phyloP scores from a whole-genome alignment of 2,888 invertebrate genomes.

The Phyllotreta striolata region DNA sequence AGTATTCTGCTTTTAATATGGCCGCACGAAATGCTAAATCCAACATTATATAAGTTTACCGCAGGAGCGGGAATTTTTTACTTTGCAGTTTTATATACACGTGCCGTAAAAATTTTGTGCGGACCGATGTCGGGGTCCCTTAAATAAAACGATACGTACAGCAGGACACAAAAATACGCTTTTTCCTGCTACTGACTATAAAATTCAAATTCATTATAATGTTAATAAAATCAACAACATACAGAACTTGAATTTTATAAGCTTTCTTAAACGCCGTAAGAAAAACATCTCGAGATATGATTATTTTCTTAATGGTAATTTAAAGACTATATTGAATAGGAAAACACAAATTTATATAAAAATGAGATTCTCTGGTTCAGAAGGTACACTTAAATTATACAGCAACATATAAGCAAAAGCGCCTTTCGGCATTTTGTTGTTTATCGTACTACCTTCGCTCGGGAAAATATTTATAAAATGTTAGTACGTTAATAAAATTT shows the following conservation, averaged over 20 bases:
- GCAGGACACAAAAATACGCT: not conserved
- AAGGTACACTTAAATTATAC: not conserved
- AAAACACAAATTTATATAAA: not conserved
- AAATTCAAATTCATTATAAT: not conserved
- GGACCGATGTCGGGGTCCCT: conserved; percentile 10
- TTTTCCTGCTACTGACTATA: too few species aligned
- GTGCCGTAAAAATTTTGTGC: conserved; percentile 35
- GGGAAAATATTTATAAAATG: conserved; percentile 16
- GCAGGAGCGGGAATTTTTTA: conserved; percentile 36
- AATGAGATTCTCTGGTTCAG: conserved; percentile 7
- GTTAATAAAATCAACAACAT: too few species aligned
- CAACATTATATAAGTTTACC: conserved; percentile 38
- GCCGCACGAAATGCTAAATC: conserved; percentile 38
- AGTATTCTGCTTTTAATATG: conserved; percentile 40
- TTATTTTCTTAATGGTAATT: too few species aligned
- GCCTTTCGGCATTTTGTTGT: conserved; percentile 6
- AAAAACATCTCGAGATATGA: too few species aligned
- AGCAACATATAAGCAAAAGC: not conserved
- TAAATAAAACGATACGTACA: not conserved
- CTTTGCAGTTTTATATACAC: conserved; percentile 33
- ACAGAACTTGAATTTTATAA: too few species aligned
- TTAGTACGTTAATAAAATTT: conserved; percentile 21
- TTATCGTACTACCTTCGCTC: conserved; percentile 7
- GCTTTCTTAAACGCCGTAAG: too few species aligned
- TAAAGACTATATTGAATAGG: too few species aligned